A percentile compares a stretch with the other conserved stretches of the same genome.
These are phyloP conservation scores for Epinotia bilunana DNA, from an alignment of 2,888 invertebrate genomes.

Conservation along the genomic window DNA sequence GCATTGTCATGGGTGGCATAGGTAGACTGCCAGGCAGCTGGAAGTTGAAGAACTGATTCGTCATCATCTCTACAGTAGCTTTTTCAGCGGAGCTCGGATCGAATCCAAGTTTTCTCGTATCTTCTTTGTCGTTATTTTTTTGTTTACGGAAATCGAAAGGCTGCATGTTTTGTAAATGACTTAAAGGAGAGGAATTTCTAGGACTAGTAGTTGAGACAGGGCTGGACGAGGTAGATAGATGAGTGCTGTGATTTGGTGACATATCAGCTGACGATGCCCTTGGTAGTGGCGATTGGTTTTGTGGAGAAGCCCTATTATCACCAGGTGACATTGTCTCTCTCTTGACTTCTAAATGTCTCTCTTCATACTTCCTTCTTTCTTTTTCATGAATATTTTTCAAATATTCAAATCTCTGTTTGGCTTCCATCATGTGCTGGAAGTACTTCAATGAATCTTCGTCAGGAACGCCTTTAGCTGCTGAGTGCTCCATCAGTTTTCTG, in stretches of 20 bases:
- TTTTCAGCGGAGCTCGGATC: slow-evolving; percentile 70
- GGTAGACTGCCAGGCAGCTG: slow-evolving; percentile 84
- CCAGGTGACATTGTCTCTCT: slow-evolving; percentile 70
- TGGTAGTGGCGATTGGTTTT: slow-evolving; percentile 64
- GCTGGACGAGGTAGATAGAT: slow-evolving; percentile 79
- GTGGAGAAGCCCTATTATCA: slow-evolving; percentile 66
- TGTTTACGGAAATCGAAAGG: slow-evolving; percentile 95
- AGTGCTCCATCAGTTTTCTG: slow-evolving; percentile 84
- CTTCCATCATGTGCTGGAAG: slow-evolving; percentile 79
- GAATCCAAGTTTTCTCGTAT: slow-evolving; percentile 78
- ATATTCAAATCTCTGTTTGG: slow-evolving; percentile 75
- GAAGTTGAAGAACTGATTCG: slow-evolving; percentile 86
- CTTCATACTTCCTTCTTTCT: slow-evolving; percentile 56
- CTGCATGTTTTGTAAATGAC: slow-evolving; percentile 97
- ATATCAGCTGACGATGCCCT: slow-evolving; percentile 70
- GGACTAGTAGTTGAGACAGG: slow-evolving; percentile 84
- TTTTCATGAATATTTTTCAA: slow-evolving; percentile 75
- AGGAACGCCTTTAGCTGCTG: slow-evolving; percentile 76
- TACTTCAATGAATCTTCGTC: slow-evolving; percentile 76
- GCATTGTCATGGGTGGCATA: slow-evolving; percentile 83
- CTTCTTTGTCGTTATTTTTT: slow-evolving; percentile 72
- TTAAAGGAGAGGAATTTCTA: slow-evolving; percentile 90
- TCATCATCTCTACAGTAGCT: slow-evolving; percentile 85
- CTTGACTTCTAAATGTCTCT: slow-evolving; percentile 62
- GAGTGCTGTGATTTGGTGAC: slow-evolving; percentile 74